Base-by-base conservation (phyloP, 2,888 invertebrate species). In the Temnothorax rugatulus region DNA sequence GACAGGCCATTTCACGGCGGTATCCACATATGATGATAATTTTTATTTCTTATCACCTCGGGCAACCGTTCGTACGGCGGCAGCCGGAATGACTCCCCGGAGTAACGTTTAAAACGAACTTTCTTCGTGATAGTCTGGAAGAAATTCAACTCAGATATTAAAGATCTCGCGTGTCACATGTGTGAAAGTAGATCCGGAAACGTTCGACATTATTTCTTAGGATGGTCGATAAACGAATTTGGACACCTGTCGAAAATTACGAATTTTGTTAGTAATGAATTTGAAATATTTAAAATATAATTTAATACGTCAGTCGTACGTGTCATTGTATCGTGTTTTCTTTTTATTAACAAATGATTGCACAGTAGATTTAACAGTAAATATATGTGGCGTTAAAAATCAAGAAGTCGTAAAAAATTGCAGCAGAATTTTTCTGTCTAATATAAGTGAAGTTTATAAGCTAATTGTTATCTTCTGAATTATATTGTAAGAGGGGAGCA, bases 21-120 rank as follows among this genome's bases (percentile, higher is more conserved):
- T 81, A 81, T 73, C 47, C 74, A 73, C 74, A 59, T 74, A 61
- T 73, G 79, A 81, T 74, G 79, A 81, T 81, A 81, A 81, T 81
- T 81, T 74, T 81, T 81, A 81, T 81, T 81, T 81, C 59, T 81
- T 74, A 66, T 66, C 38, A 34, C 47, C 73, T 79, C 44, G 5
- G 59, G 34, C 57, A 5, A 34, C 54, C 44, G 54, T 34, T 13
- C 73, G 21, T 38, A 21, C 21, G 47, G 34, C 47, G 47, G 38
- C 57, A 21, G 57, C 13, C n/a, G n/a, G 59, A 88, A 88, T 84
- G 86, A 64, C 76, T 88, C 88, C 86, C 88, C 29, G 41, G 86
- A 82, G 88, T 83, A 82, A 86, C 84, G 69, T 88, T 88, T 69
- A 50, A 77, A 87, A 86, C 73, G 59, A 76, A 86, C 76, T 86